These are phyloP conservation scores for Ariopsis seemanni DNA, from an alignment of 2,113 vertebrate species.

Conservation along the genomic window DNA sequence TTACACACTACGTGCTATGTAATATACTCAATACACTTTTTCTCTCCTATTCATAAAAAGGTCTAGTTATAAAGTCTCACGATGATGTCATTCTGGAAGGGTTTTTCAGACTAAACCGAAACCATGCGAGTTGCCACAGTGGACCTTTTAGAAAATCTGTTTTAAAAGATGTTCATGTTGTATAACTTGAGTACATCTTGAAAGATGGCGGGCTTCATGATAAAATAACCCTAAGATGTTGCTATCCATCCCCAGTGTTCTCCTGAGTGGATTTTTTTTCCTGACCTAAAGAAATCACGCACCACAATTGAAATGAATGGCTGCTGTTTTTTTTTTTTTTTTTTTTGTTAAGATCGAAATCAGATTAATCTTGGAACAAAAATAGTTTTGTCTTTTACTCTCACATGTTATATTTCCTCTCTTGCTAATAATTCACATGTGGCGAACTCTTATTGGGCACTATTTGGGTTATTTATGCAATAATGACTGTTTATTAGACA, in stretches of 20 bases:
- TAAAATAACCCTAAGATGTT: neutral
- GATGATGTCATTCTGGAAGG: slow-evolving; percentile 10
- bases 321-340: neutral
- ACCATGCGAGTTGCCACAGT: neutral
- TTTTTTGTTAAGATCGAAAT: neutral
- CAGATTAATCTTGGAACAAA: too few relatives aligned
- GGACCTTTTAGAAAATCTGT: neutral
- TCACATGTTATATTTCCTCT: neutral
- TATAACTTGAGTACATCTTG: too few relatives aligned
- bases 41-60: neutral
- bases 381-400: neutral
- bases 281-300: neutral
- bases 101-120: slow-evolving; percentile 7
- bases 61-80: slow-evolving; percentile 3
- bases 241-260: neutral
- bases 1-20: neutral
- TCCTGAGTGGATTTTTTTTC: neutral
- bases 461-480: slow-evolving; percentile 49
- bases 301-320: neutral
- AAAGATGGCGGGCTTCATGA: neutral
- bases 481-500: slow-evolving; percentile 49
- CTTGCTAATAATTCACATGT: neutral
- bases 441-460: neutral
- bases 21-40: neutral
- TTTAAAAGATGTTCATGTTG: neutral